Base-by-base conservation (phyloP, 2,888 invertebrate species). In the Theodoxus fluviatilis region DNA sequence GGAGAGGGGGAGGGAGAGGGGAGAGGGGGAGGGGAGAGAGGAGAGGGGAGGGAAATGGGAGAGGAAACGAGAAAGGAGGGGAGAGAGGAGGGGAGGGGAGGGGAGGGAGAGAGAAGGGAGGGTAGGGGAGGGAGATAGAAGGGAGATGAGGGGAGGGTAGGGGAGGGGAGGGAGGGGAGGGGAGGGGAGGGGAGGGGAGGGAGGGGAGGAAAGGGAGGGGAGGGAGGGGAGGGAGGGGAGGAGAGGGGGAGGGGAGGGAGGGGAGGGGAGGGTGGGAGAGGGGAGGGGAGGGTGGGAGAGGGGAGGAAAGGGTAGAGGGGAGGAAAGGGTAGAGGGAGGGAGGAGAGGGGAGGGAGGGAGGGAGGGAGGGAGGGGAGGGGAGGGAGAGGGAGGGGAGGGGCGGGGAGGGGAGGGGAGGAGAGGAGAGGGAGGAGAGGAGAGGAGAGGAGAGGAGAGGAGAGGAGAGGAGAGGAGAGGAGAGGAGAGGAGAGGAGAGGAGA, bases 41-140 rank as follows among this genome's bases (percentile, higher is more conserved):
- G 25, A 25, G 25, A 52, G 22, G 3, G 12, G 3, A 6, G 25
- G 28, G 18, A 4, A 43, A 18, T 2, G 15, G 31, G 28, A 47
- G 18, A 40, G 47, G 31, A 3, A 65, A 12, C 18, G 15, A 15
- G 43, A 25, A 22, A 28, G 28, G n/a, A 3, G n/a, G 43, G 28
- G 3, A 43, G 43, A 43, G 15, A 43, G 43, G 47, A 28, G 47
- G 43, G 47, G n/a, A 65, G 43, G 71, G 64, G 75, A 68, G 67
- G 35, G 47, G 35, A 67, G 43, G 31, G 47, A 65, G 18, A 22
- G 65, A 65, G 28, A 40, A 47, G n/a, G 40, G 47, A 18, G 28
- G 40, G 47, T 43, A 65, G 40, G 18, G 25, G n/a, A n/a, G 37
- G 52, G 25, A 57, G 52, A n/a, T 49, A 35, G 66, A 31, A 49